These are phyloP conservation scores for Camponotus pennsylvanicus DNA, from an alignment of 1,140 invertebrate genomes.

Conservation along the genomic window DNA sequence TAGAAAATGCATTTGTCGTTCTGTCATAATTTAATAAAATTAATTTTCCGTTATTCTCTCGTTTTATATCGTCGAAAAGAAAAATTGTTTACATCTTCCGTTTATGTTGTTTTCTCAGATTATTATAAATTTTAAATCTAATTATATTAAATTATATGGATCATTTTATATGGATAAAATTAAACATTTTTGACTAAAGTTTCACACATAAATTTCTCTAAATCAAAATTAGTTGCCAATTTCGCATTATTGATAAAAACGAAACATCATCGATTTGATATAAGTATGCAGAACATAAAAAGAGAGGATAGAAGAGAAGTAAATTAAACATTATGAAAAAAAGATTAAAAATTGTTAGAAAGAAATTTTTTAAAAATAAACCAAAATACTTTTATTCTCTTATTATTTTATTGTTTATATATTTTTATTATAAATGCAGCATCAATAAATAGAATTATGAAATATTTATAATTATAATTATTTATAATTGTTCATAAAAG, in stretches of 20 bases:
- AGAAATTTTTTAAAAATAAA: slow-evolving; percentile 15
- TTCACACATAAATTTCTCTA: slow-evolving; percentile 13
- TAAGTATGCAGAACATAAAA: not conserved
- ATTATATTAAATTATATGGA: slow-evolving; percentile 4
- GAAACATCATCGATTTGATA: not conserved
- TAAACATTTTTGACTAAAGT: not conserved
- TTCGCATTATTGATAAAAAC: not conserved
- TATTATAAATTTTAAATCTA: not conserved
- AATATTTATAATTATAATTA: slow-evolving; percentile 9
- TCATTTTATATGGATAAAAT: not conserved
- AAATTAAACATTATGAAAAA: slow-evolving; percentile 4
- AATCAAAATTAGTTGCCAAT: slow-evolving; percentile 32
- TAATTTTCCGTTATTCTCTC: slow-evolving; percentile 10
- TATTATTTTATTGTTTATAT: slow-evolving; percentile 22
- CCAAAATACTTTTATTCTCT: slow-evolving; percentile 13
- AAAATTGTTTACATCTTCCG: not conserved
- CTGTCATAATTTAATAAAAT: slow-evolving; percentile 70
- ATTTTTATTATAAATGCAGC: not conserved
- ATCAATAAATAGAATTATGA: slow-evolving; percentile 41
- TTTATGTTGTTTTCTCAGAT: not conserved
- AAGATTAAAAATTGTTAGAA: not conserved
- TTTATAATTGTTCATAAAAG: not conserved
- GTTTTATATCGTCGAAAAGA: not conserved
- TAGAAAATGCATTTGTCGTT: slow-evolving; percentile 75
- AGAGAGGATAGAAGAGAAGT: not conserved